Conservation (phyloP, 2,797 vertebrate species). For the Columba guinea region DNA sequence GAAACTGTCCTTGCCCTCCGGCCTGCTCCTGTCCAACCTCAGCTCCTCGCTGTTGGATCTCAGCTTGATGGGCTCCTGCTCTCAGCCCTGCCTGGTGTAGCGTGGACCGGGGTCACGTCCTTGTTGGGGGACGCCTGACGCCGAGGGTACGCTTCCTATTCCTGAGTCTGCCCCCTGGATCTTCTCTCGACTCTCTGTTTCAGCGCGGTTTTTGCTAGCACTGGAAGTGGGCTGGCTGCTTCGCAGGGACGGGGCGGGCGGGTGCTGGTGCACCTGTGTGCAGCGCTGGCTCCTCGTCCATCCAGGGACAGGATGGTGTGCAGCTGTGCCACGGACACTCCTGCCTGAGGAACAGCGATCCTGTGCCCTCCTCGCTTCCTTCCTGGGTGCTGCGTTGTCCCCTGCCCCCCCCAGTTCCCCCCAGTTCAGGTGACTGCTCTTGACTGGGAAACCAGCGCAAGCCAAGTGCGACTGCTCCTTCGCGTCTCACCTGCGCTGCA, state of each 20-base stretch:
- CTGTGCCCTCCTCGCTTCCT: neutral
- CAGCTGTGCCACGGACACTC: too few relatives aligned
- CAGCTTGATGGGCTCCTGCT: neutral
- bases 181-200: neutral
- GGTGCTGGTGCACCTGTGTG: fast-evolving
- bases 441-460: fast-evolving
- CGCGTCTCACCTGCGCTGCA: neutral
- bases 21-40: neutral
- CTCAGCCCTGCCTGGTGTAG: fast-evolving
- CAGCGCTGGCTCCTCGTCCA: fast-evolving
- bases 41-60: neutral
- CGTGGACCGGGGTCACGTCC: fast-evolving
- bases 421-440: fast-evolving
- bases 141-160: neutral
- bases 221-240: neutral
- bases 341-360: fast-evolving
- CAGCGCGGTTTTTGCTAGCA: neutral
- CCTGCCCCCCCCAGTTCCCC: too few relatives aligned
- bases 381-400: neutral
- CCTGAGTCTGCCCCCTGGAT: neutral
- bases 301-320: too few relatives aligned
- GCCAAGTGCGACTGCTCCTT: neutral
- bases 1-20: neutral
- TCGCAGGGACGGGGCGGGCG: fast-evolving
- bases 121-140: fast-evolving